Evolutionary conservation across 1,140 invertebrate genomes (phyloP), one percentile per base, ranked within the genome.

Genomic region (Drosophila kanapiae): DNA sequence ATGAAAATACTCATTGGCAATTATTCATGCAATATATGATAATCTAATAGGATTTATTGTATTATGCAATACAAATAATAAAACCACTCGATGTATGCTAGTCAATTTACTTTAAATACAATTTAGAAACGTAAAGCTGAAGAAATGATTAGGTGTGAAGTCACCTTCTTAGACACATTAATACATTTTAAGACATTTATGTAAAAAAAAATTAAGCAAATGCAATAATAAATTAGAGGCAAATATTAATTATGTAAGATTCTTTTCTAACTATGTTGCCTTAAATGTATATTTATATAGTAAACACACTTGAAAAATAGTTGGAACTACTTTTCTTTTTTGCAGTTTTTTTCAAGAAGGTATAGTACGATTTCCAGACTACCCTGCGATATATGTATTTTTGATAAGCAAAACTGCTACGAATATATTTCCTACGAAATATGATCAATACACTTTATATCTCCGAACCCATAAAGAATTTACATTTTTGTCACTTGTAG

Each of bases 31-130:
- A 69, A n/a, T 59, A 58, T 49, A 58, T 69, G 45, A 35, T 71
- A 49, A 31, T 68, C 47, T 45, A 16, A 43, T 51, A 75, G 59
- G 43, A 59, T 60, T 23, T 29, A 54, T 54, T 37, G 23, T 63
- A 63, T 18, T 42, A 62, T 35, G 48, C 63, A 70, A 54, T 57
- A 58, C 33, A 14, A 53, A 67, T 37, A 54, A 37, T 54, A 35
- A 54, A 23, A 29, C 29, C 37, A 35, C 43, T 60, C 23, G 18
- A 67, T 58, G 61, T 76, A 76, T 67, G 62, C 56, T 77, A 77
- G 75, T 77, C 74, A 77, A 77, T 77, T 77, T 77, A 77, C 62
- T 60, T 68, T 68, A 77, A 68, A 68, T 60, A 65, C 49, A 76
- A 56, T 64, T 64, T 56, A 56, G 37, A 18, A 76, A 76, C 23